Percentiles rank a stretch among this genome's conserved stretches.
phyloP scores from a whole-genome alignment of 2,797 vertebrate genomes.

The Enteromius afrohamiltoni region DNA sequence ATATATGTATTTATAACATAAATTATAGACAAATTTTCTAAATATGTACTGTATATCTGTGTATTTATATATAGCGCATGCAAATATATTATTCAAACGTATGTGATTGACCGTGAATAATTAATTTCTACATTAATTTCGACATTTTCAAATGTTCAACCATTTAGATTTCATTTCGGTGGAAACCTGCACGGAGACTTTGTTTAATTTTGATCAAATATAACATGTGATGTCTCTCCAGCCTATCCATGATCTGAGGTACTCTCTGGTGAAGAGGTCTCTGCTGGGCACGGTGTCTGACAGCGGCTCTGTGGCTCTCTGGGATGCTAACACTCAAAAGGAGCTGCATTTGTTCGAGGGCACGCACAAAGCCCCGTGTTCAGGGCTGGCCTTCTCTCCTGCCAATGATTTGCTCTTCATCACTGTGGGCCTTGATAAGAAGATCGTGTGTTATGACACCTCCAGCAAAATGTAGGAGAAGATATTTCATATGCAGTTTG shows the following conservation, averaged over 20 bases:
- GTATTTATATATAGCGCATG: too few relatives aligned
- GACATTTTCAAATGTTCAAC: not conserved
- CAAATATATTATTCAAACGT: too few relatives aligned
- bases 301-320: slow-evolving; percentile 89
- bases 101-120: too few relatives aligned
- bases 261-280: slow-evolving; percentile 89
- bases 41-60: too few relatives aligned
- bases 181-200: not conserved
- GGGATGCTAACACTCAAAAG: slow-evolving; percentile 93
- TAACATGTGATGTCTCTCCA: slow-evolving; percentile 62
- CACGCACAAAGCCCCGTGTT: slow-evolving; percentile 92
- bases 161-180: not conserved
- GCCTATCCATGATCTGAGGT: slow-evolving; percentile 90
- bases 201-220: not conserved
- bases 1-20: too few relatives aligned
- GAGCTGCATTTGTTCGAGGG: slow-evolving; percentile 86
- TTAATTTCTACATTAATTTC: not conserved
- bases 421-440: slow-evolving; percentile 95
- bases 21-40: too few relatives aligned
- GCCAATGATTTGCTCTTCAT: slow-evolving; percentile 92
- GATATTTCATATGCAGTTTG: not conserved
- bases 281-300: slow-evolving; percentile 92
- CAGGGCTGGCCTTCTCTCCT: slow-evolving; percentile 92
- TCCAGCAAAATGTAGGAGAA: slow-evolving; percentile 88
- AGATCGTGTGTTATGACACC: slow-evolving; percentile 94